A percentile compares a stretch with the other conserved stretches of the same genome.
phyloP scores from a whole-genome alignment of 2,888 invertebrate genomes.

The Hoplodrina ambigua region DNA sequence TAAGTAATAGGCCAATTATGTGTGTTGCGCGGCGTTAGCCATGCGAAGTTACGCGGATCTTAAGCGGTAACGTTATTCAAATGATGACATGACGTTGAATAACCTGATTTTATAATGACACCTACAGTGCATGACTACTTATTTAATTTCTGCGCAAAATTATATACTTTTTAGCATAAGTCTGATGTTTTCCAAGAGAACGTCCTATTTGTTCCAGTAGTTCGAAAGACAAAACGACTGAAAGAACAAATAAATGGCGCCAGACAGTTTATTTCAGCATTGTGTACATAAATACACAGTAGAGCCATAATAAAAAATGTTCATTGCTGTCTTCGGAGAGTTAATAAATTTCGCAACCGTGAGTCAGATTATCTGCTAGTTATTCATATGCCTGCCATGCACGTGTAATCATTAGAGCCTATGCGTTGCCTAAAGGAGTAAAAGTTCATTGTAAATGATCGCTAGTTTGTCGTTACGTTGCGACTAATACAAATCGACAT shows the following conservation, averaged over 20 bases:
- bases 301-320: slow-evolving; percentile 51
- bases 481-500: slow-evolving; percentile 67
- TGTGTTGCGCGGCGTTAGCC: slow-evolving; percentile 69
- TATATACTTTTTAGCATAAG: slow-evolving; percentile 19
- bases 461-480: slow-evolving; percentile 59
- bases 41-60: slow-evolving; percentile 73
- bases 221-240: slow-evolving; percentile 41
- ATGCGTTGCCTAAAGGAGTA: slow-evolving; percentile 67
- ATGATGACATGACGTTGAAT: slow-evolving; percentile 62
- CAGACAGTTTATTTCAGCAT: slow-evolving; percentile 55
- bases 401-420: slow-evolving; percentile 70
- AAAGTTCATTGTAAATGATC: slow-evolving; percentile 69
- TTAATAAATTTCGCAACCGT: slow-evolving; percentile 62
- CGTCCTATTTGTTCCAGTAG: slow-evolving; percentile 35
- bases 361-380: slow-evolving; percentile 63
- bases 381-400: slow-evolving; percentile 71
- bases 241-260: slow-evolving; percentile 43
- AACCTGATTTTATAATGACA: slow-evolving; percentile 62
- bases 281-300: slow-evolving; percentile 52
- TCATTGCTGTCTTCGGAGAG: slow-evolving; percentile 54
- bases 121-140: slow-evolving; percentile 39
- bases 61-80: slow-evolving; percentile 71
- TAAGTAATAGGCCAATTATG: slow-evolving; percentile 77
- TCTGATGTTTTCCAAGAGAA: background rate
- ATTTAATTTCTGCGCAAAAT: slow-evolving; percentile 22